Evolutionary conservation across 2,797 vertebrate genomes (phyloP).

Genomic region (Trachops cirrhosus): DNA sequence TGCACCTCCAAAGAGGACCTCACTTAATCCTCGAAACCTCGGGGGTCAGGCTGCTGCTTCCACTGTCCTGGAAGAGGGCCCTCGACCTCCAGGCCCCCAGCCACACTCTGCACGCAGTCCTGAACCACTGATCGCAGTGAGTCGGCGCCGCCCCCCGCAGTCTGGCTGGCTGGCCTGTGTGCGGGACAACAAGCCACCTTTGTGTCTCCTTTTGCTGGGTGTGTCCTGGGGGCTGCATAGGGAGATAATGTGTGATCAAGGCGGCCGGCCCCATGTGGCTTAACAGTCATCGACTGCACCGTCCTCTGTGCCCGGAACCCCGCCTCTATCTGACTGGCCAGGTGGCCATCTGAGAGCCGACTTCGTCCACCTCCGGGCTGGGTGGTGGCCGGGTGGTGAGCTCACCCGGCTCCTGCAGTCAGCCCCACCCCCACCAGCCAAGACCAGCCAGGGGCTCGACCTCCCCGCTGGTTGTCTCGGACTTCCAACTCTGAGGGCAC

Average conservation of each 20-base stretch:
- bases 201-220: rapidly evolving
- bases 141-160: rapidly evolving
- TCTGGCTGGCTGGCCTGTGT: neutral
- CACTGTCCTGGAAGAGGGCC: neutral
- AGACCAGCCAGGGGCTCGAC: neutral
- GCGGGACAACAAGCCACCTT: rapidly evolving
- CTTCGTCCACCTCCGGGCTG: neutral
- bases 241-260: rapidly evolving
- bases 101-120: rapidly evolving
- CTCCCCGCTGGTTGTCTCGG: neutral
- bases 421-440: rapidly evolving
- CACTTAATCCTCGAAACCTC: neutral
- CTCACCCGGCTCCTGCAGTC: neutral
- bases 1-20: neutral
- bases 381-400: rapidly evolving
- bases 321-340: neutral
- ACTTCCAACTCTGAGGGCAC: neutral
- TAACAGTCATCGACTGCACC: rapidly evolving
- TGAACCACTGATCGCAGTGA: rapidly evolving
- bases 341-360: neutral
- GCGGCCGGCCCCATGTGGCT: rapidly evolving
- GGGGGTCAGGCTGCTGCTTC: neutral
- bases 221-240: rapidly evolving
- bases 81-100: neutral
- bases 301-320: neutral